Conservation (phyloP, 2,888 invertebrate species). For the Parthenolecanium corni region DNA sequence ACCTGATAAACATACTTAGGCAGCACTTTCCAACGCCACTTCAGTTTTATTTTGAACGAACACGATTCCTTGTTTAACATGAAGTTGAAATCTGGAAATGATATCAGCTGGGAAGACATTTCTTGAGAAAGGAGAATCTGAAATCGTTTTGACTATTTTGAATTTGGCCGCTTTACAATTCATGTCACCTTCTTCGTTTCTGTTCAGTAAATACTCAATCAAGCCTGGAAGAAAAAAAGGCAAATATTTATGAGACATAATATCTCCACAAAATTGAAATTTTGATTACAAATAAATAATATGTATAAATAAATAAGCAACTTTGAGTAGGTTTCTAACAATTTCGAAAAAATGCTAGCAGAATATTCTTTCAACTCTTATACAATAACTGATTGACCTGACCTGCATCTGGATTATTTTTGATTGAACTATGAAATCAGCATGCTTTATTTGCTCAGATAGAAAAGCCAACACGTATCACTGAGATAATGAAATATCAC, state of each 20-base stretch:
- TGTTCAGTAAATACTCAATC: constrained; percentile 65
- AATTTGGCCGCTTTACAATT: constrained; percentile 64
- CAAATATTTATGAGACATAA: constrained; percentile 9
- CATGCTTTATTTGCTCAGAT: no score
- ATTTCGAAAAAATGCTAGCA: no score
- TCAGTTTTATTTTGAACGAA: constrained; percentile 56
- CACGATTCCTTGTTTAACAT: constrained; percentile 66
- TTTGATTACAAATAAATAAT: no score
- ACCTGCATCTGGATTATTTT: no score
- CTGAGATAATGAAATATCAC: no score
- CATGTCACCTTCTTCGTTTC: constrained; percentile 56
- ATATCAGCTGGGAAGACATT: constrained; percentile 49
- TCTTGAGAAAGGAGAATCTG: constrained; percentile 40
- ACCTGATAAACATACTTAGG: background rate
- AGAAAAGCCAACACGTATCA: no score
- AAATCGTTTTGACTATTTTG: constrained; percentile 53
- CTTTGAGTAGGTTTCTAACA: no score
- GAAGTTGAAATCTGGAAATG: constrained; percentile 39
- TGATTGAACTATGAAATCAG: no score
- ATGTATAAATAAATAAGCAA: no score
- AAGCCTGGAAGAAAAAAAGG: constrained; percentile 45
- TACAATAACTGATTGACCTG: no score
- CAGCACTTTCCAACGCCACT: constrained; percentile 56
- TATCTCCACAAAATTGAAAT: no score
- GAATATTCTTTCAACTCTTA: no score